Evolutionary conservation across 2,113 vertebrate species (phyloP).

Genomic region (Holacanthus passer): DNA sequence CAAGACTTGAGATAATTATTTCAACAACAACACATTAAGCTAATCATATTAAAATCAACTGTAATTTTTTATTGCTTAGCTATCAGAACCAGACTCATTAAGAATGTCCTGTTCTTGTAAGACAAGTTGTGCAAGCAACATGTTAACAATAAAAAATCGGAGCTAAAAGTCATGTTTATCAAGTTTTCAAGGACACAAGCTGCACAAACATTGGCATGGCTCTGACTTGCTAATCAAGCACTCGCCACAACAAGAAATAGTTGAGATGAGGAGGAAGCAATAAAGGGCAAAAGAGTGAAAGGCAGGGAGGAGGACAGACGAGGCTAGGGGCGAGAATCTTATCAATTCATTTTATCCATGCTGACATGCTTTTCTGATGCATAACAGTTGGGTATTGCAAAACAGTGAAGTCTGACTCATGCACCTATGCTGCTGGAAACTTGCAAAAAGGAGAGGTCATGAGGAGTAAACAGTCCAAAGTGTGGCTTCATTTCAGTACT

Average conservation of each 20-base stretch:
- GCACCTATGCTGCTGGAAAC: no score
- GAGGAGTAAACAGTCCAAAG: no score
- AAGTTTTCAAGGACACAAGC: conserved; percentile 1
- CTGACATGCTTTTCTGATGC: no score
- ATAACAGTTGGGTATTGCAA: no score
- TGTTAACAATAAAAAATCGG: neutral
- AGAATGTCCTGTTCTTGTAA: neutral
- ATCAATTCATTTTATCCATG: no score
- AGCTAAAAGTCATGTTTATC: conserved; percentile 6
- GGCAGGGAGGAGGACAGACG: conserved; percentile 13
- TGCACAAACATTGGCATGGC: conserved; percentile 7
- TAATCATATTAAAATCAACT: neutral
- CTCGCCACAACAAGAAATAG: conserved; percentile 21
- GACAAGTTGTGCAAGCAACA: neutral
- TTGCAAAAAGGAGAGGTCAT: no score
- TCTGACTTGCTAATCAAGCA: conserved; percentile 8
- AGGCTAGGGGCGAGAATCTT: no score
- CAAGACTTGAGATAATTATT: neutral
- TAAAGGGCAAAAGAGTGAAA: conserved; percentile 7
- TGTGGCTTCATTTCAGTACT: no score
- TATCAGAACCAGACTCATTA: neutral
- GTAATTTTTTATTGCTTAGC: neutral
- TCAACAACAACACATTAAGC: neutral
- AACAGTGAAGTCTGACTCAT: no score
- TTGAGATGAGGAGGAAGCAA: conserved; percentile 11